phyloP scores from a whole-genome alignment of 53 echinoderm and acorn worm genomes.

The Temnopleurus reevesii region DNA sequence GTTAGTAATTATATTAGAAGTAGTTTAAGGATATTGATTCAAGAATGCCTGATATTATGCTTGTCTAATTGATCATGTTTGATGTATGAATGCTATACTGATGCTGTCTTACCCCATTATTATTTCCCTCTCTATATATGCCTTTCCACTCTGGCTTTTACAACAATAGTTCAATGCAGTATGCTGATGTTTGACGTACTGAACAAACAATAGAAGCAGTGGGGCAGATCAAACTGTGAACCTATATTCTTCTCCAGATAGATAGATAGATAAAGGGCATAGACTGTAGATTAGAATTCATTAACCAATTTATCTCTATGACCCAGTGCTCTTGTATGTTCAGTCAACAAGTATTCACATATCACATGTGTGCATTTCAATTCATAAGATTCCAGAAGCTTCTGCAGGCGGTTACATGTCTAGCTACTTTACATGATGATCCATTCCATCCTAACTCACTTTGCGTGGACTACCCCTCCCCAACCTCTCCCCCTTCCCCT shows the following conservation, averaged over 20 bases:
- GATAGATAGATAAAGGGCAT: not conserved
- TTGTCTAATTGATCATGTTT: no score
- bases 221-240: not conserved
- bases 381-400: not conserved
- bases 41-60: no score
- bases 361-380: no score
- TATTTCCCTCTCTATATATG: no score
- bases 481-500: not conserved
- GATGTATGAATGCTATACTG: no score
- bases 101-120: no score
- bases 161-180: no score
- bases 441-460: not conserved
- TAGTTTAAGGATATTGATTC: no score
- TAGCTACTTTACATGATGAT: not conserved
- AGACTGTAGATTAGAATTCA: not conserved
- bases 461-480: not conserved
- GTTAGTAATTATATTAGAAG: no score
- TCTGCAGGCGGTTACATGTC: no score
- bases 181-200: not conserved
- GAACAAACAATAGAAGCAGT: not conserved
- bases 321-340: not conserved
- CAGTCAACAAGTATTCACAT: not conserved
- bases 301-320: not conserved
- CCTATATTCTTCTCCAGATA: not conserved
- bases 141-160: no score